phyloP scores from a whole-genome alignment of 2,797 vertebrate genomes.

The Naso thynnoides region DNA sequence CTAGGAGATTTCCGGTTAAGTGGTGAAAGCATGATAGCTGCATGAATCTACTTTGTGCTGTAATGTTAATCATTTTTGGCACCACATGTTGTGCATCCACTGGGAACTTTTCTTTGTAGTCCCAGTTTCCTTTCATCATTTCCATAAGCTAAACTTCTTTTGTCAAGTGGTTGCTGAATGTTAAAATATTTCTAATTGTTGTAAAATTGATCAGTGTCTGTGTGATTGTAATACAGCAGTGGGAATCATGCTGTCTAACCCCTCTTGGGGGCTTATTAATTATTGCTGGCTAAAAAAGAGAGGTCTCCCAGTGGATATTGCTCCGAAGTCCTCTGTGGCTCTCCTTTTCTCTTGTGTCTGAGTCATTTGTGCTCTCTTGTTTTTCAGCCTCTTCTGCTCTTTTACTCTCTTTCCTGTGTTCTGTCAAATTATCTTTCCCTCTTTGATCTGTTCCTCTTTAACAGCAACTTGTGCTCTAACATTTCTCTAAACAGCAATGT shows the following conservation, averaged over 20 bases:
- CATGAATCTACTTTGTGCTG: constrained; percentile 50
- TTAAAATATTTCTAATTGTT: constrained; percentile 32
- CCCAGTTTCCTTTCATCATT: constrained; percentile 12
- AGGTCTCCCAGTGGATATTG: constrained; percentile 54
- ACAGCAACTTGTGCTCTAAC: constrained; percentile 24
- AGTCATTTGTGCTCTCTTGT: constrained; percentile 52
- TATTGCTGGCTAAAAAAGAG: constrained; percentile 46
- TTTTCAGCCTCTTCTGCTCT: constrained; percentile 36
- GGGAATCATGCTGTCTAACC: constrained; percentile 28
- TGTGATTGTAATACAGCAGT: constrained; percentile 36
- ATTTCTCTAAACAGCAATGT: constrained; percentile 47
- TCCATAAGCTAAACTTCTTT: neutral
- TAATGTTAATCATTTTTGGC: constrained; percentile 41
- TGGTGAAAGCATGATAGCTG: constrained; percentile 40
- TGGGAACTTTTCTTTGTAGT: constrained; percentile 55
- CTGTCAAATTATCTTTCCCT: constrained; percentile 28
- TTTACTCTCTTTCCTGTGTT: constrained; percentile 1
- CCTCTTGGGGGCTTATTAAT: constrained; percentile 44
- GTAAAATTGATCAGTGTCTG: constrained; percentile 26
- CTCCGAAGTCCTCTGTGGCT: constrained; percentile 40
- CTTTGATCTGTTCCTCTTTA: constrained; percentile 36
- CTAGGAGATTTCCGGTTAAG: constrained; percentile 44
- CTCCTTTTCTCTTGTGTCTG: constrained; percentile 50
- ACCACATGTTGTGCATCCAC: constrained; percentile 30
- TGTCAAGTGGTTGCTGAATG: constrained; percentile 13